Percentiles rank a stretch among this genome's conserved stretches.
Conservation (phyloP, 2,113 vertebrate genomes). For the Spea multiplicata region DNA sequence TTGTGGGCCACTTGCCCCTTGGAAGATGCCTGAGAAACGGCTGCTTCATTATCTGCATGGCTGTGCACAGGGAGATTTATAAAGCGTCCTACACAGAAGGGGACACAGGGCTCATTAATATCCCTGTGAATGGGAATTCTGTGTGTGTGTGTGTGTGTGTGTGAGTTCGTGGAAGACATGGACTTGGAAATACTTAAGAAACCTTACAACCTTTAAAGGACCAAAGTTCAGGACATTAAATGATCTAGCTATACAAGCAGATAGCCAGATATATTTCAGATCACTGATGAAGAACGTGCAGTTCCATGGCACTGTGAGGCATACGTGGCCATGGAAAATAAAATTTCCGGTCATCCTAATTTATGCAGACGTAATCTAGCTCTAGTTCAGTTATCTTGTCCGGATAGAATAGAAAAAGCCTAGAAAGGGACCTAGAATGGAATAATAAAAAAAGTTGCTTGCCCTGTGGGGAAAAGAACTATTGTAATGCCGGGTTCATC, state of each 20-base stretch:
- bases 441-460: neutral
- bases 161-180: slow-evolving; percentile 55
- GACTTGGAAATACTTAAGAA: neutral
- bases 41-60: slow-evolving; percentile 57
- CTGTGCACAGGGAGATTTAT: slow-evolving; percentile 60
- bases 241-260: too few species aligned
- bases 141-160: slow-evolving; percentile 55
- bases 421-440: neutral
- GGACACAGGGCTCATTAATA: slow-evolving; percentile 66
- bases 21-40: slow-evolving; percentile 35
- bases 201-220: too few species aligned
- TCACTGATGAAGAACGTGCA: too few species aligned
- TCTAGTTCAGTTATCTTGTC: neutral
- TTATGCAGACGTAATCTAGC: neutral
- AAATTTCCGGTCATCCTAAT: too few species aligned
- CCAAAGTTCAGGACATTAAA: too few species aligned
- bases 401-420: neutral
- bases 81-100: slow-evolving; percentile 58
- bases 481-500: slow-evolving; percentile 7
- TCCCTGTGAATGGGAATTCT: slow-evolving; percentile 59
- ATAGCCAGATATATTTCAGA: too few species aligned
- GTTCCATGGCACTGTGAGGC: too few species aligned
- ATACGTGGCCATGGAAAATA: too few species aligned
- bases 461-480: slow-evolving; percentile 5
- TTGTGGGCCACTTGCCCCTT: slow-evolving; percentile 29